Base-by-base conservation (phyloP, 2,888 invertebrate species). In the Hypomecis atomaria region DNA sequence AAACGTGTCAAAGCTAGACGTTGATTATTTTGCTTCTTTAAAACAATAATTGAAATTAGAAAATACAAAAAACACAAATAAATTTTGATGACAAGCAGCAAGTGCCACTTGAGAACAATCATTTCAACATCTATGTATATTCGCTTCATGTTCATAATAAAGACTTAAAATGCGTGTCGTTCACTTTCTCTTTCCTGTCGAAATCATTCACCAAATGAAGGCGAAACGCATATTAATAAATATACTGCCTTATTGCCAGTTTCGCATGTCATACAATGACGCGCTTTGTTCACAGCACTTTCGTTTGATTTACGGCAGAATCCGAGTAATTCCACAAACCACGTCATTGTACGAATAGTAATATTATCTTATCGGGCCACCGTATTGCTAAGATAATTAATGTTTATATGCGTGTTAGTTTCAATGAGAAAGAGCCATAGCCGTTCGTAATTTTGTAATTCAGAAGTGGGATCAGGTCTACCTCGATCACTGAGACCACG, bases 401-500 rank as follows among this genome's bases (percentile, higher is more conserved):
- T 52, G 42, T 59, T 37, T 43, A 9, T 43, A 77, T 84, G 79
- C 66, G 63, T 78, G 86, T 87, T 86, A 86, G 86, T 78, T 72
- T 69, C 76, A 72, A 71, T 81, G 77, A 78, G 74, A 78, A 81
- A 84, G 86, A 84, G 84, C 90, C 92, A 87, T 72, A 89, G 85
- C 89, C 88, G 23, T 23, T 79, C 76, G 49, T 48, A 53, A 50
- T 50, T 13, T 67, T 78, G 74, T 72, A 71, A 70, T 69, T 52
- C 40, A 65, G 69, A 69, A 73, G 70, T 72, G 67, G 64, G 68
- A 74, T 60, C 72, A 33, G 79, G 71, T 84, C 94, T 95, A 97
- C 97, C 96, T 97, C 96, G 69, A 96, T 94, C 72, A 93, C 91
- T 79, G 94, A 95, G 73, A 96, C 96, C 81, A 96, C 93, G 87